A percentile compares a stretch with the other conserved stretches of the same genome.
Conservation (phyloP, 2,113 vertebrate species). For the Laterallus jamaicensis region DNA sequence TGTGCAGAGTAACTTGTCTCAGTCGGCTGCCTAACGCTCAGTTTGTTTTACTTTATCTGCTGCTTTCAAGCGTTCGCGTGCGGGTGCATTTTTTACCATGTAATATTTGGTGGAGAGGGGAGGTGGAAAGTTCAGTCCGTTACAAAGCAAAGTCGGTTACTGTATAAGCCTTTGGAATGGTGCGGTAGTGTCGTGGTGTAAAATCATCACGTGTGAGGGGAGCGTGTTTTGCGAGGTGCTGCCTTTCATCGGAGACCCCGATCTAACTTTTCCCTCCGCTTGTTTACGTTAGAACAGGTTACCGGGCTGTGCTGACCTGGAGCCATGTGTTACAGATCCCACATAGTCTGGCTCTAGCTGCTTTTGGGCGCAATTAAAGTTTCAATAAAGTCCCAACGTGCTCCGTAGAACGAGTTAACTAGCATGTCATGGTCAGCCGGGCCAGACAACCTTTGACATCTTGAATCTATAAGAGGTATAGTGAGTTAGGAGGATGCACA, state of each 20-base stretch:
- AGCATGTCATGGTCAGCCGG: slow-evolving; percentile 87
- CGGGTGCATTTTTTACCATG: slow-evolving; percentile 25
- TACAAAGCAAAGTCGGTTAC: background rate
- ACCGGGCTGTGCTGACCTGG: slow-evolving; percentile 55
- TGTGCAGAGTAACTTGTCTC: slow-evolving; percentile 53
- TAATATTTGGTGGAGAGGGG: slow-evolving; percentile 43
- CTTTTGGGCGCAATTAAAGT: slow-evolving; percentile 74
- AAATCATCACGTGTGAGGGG: slow-evolving; percentile 56
- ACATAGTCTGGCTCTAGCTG: slow-evolving; percentile 56
- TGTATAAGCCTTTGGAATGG: slow-evolving; percentile 24
- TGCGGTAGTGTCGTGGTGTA: slow-evolving; percentile 28
- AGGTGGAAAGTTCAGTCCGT: slow-evolving; percentile 49
- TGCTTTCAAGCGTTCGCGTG: slow-evolving; percentile 7
- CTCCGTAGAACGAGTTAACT: slow-evolving; percentile 81
- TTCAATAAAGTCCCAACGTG: slow-evolving; percentile 69
- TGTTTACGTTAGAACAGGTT: slow-evolving; percentile 71
- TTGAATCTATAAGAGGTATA: slow-evolving; percentile 78
- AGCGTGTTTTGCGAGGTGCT: slow-evolving; percentile 59
- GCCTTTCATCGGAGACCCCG: slow-evolving; percentile 46
- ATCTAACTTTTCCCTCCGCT: slow-evolving; percentile 65
- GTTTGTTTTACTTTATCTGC: slow-evolving; percentile 68
- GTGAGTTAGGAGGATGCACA: slow-evolving; percentile 81
- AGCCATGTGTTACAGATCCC: slow-evolving; percentile 67
- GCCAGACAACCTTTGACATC: slow-evolving; percentile 95
- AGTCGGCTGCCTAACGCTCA: slow-evolving; percentile 30